Base-by-base conservation (phyloP, 2,888 invertebrate genomes). In the Noctua comes region DNA sequence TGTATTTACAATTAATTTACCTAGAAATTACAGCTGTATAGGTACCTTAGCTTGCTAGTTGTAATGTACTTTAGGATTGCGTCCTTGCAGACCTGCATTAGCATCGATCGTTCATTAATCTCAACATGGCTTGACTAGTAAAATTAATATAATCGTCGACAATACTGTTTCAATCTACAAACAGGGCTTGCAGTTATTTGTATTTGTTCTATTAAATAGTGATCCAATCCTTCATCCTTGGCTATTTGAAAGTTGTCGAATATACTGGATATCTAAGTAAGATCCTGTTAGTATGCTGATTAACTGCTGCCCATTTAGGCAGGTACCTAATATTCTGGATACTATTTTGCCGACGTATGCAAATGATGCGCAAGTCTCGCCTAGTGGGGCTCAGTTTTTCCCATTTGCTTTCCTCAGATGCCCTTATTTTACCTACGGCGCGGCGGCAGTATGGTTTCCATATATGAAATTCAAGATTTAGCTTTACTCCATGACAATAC, bases 61-160 rank as follows among this genome's bases (percentile, higher is more conserved):
- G 73, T 87, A 78, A 88, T 80, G 88, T 79, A 88, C 80, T 80
- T 77, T 76, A 79, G 80, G 77, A 76, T 73, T 69, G 54, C 75
- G 90, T 85, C 90, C 89, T 91, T 88, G 90, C 71, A 72, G 69
- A 76, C 70, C 73, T 84, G 82, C 85, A 88, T 86, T 87, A 81
- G 83, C 84, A 87, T 88, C 78, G 81, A 86, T 85, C 87, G 82
- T 84, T 86, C 84, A 87, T 90, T 88, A 86, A 90, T 89, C 87
- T 86, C 79, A 86, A 89, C 85, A 85, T 73, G 82, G 73, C 79
- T 68, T 88, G 78, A 79, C 76, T 85, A 77, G 68, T 48, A 77
- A 78, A 70, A 88, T 79, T 81, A 74, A 75, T 73, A 84, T 76
- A 87, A 80, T 80, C 57, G 46, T 54, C 59, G 21, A 70, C 74